Evolutionary conservation across 1,140 invertebrate genomes (phyloP).

Genomic region (Calephelis nemesis): DNA sequence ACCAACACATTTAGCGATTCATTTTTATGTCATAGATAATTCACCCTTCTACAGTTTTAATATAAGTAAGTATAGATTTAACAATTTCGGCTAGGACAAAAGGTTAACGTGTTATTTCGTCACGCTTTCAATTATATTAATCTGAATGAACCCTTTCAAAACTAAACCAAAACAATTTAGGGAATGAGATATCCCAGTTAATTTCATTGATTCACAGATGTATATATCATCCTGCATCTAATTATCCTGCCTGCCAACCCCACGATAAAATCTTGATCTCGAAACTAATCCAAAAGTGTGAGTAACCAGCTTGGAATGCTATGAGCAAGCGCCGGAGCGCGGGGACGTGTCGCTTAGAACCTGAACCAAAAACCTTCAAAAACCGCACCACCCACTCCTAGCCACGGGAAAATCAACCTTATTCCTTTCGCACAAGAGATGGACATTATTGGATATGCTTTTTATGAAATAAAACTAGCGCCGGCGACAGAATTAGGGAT

Average conservation of each 20-base stretch:
- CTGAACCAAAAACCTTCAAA: constrained; percentile 18
- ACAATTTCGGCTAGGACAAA: no score
- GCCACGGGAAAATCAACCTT: neutral
- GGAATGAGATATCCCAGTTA: constrained; percentile 15
- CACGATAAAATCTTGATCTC: constrained; percentile 18
- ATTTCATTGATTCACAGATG: constrained; percentile 13
- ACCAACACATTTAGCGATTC: no score
- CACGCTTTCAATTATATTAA: neutral
- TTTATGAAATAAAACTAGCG: constrained; percentile 17
- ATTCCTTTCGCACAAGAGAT: neutral
- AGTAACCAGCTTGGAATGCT: constrained; percentile 9
- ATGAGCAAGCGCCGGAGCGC: constrained; percentile 12
- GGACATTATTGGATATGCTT: neutral
- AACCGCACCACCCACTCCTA: neutral
- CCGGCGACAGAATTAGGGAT: neutral
- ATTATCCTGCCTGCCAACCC: constrained; percentile 14
- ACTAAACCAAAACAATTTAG: constrained; percentile 14
- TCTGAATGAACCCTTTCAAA: neutral
- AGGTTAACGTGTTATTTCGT: neutral
- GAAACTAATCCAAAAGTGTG: constrained; percentile 14
- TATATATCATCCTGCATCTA: constrained; percentile 15
- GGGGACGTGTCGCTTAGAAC: constrained; percentile 15
- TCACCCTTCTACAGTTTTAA: no score
- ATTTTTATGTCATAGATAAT: no score
- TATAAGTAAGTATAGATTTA: no score